Conservation (phyloP, 2,113 vertebrate species). For the Tichodroma muraria region DNA sequence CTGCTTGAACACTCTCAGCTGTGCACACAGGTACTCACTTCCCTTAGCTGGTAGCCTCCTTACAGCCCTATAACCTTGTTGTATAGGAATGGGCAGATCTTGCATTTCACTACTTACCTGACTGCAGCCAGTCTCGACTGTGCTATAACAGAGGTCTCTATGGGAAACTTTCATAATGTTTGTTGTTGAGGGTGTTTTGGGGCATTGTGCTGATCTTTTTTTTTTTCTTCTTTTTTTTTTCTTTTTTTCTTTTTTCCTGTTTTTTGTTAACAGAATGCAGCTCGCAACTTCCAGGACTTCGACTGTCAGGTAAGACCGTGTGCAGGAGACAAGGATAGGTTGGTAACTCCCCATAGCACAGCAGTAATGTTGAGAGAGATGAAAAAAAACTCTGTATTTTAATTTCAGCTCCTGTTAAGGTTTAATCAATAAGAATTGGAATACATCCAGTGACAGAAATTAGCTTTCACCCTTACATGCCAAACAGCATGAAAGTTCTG, state of each 20-base stretch:
- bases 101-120: not conserved
- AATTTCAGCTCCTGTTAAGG: not conserved
- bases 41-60: not conserved
- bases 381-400: not conserved
- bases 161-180: not conserved
- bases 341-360: not conserved
- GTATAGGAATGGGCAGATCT: not conserved
- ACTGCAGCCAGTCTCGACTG: not conserved
- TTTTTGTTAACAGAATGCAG: slow-evolving; percentile 79
- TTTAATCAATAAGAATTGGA: not conserved
- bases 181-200: not conserved
- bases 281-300: slow-evolving; percentile 91
- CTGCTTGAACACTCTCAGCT: not conserved
- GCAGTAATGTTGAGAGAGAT: not conserved
- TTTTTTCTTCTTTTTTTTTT: not conserved
- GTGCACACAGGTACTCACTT: not conserved
- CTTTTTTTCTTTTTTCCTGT: not conserved
- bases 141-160: not conserved
- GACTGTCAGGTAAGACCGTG: slow-evolving; percentile 85
- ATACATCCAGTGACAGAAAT: not conserved
- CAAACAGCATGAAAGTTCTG: not conserved
- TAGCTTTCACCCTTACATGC: not conserved
- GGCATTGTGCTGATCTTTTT: slow-evolving; percentile 24
- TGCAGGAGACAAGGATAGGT: not conserved
- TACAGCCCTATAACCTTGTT: not conserved